These are phyloP conservation scores for Benthosema pterotum DNA, from an alignment of 2,797 vertebrate genomes.

Conservation along the genomic window DNA sequence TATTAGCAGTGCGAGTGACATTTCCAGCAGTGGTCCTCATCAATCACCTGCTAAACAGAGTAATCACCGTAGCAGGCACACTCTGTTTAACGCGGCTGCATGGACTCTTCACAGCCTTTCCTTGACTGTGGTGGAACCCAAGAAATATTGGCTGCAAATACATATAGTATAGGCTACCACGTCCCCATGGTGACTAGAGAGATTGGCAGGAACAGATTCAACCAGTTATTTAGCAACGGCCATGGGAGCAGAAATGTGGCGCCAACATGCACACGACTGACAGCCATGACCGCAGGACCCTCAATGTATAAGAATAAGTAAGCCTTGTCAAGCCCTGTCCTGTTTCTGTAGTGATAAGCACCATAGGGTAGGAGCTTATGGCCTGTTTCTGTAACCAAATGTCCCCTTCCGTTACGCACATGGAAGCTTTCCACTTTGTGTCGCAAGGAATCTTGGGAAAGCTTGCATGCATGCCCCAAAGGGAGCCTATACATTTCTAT, in stretches of 20 bases:
- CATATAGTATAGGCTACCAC: slow-evolving; percentile 32
- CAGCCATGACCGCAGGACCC: not conserved
- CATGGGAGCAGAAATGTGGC: slow-evolving; percentile 2
- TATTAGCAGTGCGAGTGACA: slow-evolving; percentile 75
- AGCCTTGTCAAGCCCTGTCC: no score
- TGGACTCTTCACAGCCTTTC: slow-evolving; percentile 59
- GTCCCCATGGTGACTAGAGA: slow-evolving; percentile 32
- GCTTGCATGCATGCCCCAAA: no score
- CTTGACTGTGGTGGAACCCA: slow-evolving; percentile 40
- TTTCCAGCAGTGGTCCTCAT: slow-evolving; percentile 76
- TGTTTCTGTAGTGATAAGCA: no score
- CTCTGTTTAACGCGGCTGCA: slow-evolving; percentile 72
- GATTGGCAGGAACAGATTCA: slow-evolving; percentile 25
- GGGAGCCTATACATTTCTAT: no score
- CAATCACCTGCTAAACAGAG: slow-evolving; percentile 79
- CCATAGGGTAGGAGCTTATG: no score
- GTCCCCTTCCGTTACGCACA: no score
- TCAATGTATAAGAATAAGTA: not conserved
- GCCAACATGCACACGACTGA: not conserved
- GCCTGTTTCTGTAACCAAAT: no score
- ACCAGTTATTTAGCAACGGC: slow-evolving; percentile 27
- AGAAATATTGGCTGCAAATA: slow-evolving; percentile 57
- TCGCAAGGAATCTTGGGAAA: no score
- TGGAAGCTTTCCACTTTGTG: no score
- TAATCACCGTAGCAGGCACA: slow-evolving; percentile 76